Base-by-base conservation (phyloP, 1,140 invertebrate genomes). In the Ditylenchus dipsaci region DNA sequence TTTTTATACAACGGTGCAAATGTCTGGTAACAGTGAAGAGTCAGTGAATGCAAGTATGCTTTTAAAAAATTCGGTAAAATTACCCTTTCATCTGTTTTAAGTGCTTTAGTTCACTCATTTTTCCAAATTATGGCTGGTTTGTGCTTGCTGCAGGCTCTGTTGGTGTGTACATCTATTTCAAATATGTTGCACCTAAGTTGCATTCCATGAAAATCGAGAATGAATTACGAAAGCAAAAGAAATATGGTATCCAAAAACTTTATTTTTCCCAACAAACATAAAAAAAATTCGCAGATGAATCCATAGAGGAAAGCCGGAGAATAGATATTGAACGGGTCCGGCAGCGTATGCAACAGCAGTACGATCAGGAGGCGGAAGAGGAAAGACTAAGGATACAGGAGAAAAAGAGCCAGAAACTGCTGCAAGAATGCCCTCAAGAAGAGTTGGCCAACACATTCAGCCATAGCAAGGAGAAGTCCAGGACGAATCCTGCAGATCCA, bases 101-200 rank as follows among this genome's bases (percentile, higher is more conserved):
- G 33, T 11, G n/a, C 15, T 53, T 53, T 53, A 53, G 68, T 72
- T 11, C 29, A 38, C 26, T 17, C n/a, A 0, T 69, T 72, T 42
- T 15, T 69, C 8, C 68, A 69, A 60, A 69, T 11, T 72, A 69
- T 47, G 68, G 68, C 9, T 69, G 68, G 68, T 69, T 61, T 23
- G 11, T 23, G 11, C 43, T 69, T 9, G 19, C 38, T 21, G 69
- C 38, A 21, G 45, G 15, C 5, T 19, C 23, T 0, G 9, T 27
- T 26, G 17, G 11, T 21, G 9, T 69, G 11, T n/a, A 59, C 13
- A 26, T 69, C 9, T 69, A 69, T 60, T 56, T 73, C 21, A 69
- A 69, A 61, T 69, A 29, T 33, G 17, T 69, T 0, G 19, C 23
- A 15, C 53, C 61, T 61, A 72, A 43, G 43, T 9, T 69, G n/a